phyloP scores from a whole-genome alignment of 2,888 invertebrate genomes.

The Heliconius hortense region DNA sequence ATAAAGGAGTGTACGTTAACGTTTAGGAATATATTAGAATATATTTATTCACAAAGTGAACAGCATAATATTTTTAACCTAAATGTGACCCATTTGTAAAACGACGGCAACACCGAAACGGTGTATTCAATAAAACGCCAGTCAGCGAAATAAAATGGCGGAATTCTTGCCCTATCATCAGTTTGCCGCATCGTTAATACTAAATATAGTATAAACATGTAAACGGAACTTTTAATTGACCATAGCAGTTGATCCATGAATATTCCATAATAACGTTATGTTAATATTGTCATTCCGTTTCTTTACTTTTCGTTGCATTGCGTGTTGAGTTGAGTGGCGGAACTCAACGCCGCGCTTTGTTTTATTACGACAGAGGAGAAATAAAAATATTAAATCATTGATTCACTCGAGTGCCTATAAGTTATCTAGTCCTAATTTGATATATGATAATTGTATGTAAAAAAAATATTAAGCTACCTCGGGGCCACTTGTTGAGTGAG shows the following conservation, averaged over 20 bases:
- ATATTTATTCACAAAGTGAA: background rate
- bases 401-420: background rate
- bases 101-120: slow-evolving; percentile 26
- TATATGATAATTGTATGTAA: no score
- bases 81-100: slow-evolving; percentile 29
- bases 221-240: slow-evolving; percentile 32
- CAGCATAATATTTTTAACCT: slow-evolving; percentile 3
- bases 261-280: background rate
- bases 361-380: background rate
- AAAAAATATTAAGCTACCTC: no score
- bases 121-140: slow-evolving; percentile 37
- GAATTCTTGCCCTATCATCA: slow-evolving; percentile 42
- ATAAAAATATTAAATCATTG: background rate
- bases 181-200: slow-evolving; percentile 42
- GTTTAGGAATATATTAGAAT: slow-evolving; percentile 1
- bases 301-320: background rate
- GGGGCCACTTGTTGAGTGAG: no score
- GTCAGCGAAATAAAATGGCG: slow-evolving; percentile 39
- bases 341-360: background rate
- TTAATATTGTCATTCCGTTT: background rate
- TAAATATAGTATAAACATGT: slow-evolving; percentile 35
- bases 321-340: background rate
- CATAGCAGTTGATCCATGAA: background rate
- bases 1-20: background rate
- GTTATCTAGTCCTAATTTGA: no score